Evolutionary conservation across 2,113 vertebrate genomes (phyloP).

Genomic region (Psittacara wagleri): DNA sequence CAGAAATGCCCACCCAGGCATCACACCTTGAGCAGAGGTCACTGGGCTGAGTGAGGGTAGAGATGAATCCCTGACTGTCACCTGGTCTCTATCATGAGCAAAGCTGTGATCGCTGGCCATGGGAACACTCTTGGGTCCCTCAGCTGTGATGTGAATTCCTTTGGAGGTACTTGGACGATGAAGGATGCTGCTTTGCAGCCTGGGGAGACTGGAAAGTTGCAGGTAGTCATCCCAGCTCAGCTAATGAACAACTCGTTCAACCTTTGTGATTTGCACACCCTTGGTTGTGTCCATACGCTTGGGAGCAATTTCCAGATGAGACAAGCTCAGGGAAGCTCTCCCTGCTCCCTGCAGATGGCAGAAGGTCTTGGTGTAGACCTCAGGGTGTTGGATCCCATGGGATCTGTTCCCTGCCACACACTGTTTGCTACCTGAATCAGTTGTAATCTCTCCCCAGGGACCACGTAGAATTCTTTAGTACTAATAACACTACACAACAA

Average conservation of each 20-base stretch:
- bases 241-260: background rate
- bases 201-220: background rate
- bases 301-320: background rate
- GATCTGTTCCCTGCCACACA: background rate
- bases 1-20: background rate
- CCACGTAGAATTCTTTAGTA: accelerated
- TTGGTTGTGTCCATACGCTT: accelerated
- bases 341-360: too few relatives aligned
- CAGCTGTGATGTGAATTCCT: background rate
- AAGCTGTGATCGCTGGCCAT: background rate
- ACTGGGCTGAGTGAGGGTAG: too few relatives aligned
- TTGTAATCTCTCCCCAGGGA: background rate
- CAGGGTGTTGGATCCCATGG: background rate
- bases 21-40: background rate
- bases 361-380: background rate
- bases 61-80: background rate
- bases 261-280: background rate
- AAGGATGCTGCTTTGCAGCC: background rate
- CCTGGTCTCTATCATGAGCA: background rate
- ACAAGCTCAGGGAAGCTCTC: background rate
- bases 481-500: background rate
- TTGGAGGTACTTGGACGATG: background rate
- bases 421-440: accelerated
- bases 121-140: background rate
- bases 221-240: background rate